Conservation (phyloP, 2,797 vertebrate genomes). For the Peromyscus aztecus region DNA sequence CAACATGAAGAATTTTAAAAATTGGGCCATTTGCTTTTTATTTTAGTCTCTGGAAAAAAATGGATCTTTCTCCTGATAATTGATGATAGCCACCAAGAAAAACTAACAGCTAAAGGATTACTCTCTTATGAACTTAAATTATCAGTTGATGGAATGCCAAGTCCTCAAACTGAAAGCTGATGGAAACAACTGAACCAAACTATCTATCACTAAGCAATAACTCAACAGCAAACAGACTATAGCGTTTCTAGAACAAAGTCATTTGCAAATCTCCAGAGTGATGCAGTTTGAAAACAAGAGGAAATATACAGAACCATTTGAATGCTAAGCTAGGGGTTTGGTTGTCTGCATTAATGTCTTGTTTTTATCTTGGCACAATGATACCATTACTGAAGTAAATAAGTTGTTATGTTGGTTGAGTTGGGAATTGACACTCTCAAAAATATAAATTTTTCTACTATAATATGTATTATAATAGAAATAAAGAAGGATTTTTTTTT, state of each 20-base stretch:
- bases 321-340: background rate
- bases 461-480: background rate
- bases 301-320: constrained; percentile 4
- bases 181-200: constrained; percentile 46
- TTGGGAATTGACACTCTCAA: background rate
- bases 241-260: constrained; percentile 51
- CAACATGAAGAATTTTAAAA: constrained; percentile 22
- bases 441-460: background rate
- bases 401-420: background rate
- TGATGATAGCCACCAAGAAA: constrained; percentile 24
- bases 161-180: constrained; percentile 47
- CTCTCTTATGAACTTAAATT: constrained; percentile 30
- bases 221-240: background rate
- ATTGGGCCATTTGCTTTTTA: constrained; percentile 2
- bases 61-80: background rate
- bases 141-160: constrained; percentile 25
- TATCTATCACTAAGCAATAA: constrained; percentile 50
- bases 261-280: constrained; percentile 47
- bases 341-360: background rate
- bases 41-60: constrained; percentile 26
- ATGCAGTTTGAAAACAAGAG: constrained; percentile 60
- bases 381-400: background rate
- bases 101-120: constrained; percentile 18
- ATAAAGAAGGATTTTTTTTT: constrained; percentile 7
- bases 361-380: background rate